A percentile compares a stretch with the other conserved stretches of the same genome.
Conservation (phyloP, 64 coral and sea anemone genomes). For the Pocillopora verrucosa region DNA sequence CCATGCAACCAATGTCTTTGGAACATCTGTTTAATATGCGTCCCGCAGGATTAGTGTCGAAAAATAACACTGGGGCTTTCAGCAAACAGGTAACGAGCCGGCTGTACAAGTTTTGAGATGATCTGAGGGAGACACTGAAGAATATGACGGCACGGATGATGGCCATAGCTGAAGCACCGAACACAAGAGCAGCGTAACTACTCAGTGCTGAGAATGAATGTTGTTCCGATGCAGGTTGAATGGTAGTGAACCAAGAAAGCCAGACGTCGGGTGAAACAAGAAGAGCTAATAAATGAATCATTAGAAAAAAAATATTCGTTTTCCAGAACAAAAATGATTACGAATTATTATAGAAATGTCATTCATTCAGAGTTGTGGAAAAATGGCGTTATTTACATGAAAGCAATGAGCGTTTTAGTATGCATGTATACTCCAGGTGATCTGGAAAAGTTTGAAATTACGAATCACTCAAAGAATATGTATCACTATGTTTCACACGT, state of each 20-base stretch:
- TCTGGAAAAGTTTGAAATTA: not conserved
- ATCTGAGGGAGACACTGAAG: not conserved
- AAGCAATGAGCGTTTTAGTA: no score
- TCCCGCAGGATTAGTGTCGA: slow-evolving; percentile 33
- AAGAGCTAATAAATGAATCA: not conserved
- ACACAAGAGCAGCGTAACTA: not conserved
- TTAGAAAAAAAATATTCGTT: not conserved
- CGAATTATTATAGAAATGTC: no score
- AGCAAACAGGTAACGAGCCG: not conserved
- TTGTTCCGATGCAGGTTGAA: no score
- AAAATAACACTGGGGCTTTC: slow-evolving; percentile 8
- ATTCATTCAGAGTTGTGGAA: no score
- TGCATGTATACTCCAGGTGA: no score
- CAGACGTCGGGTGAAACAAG: not conserved
- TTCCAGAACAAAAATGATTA: no score
- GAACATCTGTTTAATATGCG: slow-evolving; percentile 40
- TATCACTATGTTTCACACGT: no score
- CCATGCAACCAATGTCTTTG: slow-evolving; percentile 35
- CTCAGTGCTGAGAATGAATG: no score
- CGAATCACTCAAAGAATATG: not conserved
- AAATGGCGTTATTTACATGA: no score
- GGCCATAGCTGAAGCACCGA: not conserved
- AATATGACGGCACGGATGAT: not conserved
- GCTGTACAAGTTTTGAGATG: not conserved
- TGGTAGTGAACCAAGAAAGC: not conserved